Percentiles rank a stretch among this genome's conserved stretches.
phyloP scores from a whole-genome alignment of 2,888 invertebrate species.

The Chesias legatella region DNA sequence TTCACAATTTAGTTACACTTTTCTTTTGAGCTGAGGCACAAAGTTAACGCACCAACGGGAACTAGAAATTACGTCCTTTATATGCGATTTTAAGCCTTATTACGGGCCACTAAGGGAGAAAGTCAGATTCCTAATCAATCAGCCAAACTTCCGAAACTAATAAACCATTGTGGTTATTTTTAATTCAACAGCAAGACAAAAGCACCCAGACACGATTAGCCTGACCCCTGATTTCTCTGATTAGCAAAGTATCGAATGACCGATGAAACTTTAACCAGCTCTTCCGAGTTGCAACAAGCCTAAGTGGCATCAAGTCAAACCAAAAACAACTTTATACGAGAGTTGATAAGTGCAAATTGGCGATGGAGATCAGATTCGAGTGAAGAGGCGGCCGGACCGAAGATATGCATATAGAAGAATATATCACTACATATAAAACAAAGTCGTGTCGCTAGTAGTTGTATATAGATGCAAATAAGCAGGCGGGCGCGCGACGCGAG shows the following conservation, averaged over 20 bases:
- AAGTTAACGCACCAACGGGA: slow-evolving; percentile 31
- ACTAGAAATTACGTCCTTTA: slow-evolving; percentile 34
- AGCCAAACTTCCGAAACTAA: too few relatives aligned
- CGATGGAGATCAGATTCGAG: slow-evolving; percentile 22
- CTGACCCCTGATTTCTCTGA: neutral
- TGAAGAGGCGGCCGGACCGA: slow-evolving; percentile 26
- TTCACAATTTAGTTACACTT: slow-evolving; percentile 63
- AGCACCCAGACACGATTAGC: too few relatives aligned
- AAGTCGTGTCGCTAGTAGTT: too few relatives aligned
- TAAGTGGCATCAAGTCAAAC: slow-evolving; percentile 11
- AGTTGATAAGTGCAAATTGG: slow-evolving; percentile 25
- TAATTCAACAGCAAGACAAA: too few relatives aligned
- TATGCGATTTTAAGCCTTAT: slow-evolving; percentile 18
- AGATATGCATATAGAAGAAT: slow-evolving; percentile 57
- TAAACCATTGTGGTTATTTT: too few relatives aligned
- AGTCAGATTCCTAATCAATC: too few relatives aligned
- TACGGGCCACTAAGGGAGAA: slow-evolving; percentile 4
- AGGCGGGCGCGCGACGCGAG: slow-evolving; percentile 44
- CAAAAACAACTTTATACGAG: slow-evolving; percentile 26
- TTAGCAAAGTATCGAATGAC: slow-evolving; percentile 13
- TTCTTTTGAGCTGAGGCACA: slow-evolving; percentile 29
- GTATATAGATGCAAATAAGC: slow-evolving; percentile 61
- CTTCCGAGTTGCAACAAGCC: slow-evolving; percentile 6
- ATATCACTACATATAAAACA: too few relatives aligned
- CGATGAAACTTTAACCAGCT: slow-evolving; percentile 3